Evolutionary conservation across 2,797 vertebrate genomes (phyloP).

Genomic region (Sarcophilus harrisii): DNA sequence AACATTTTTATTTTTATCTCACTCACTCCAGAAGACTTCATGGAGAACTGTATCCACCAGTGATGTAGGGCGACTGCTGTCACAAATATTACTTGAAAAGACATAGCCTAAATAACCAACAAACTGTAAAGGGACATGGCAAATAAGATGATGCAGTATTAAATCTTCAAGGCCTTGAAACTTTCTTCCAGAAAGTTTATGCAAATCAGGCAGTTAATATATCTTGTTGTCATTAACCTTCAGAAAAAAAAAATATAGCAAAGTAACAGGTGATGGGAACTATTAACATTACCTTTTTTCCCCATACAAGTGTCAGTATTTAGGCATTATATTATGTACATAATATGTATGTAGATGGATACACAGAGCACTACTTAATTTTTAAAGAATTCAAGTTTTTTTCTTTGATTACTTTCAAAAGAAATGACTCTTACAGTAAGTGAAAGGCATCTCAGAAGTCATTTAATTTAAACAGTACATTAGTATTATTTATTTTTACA

Average conservation of each 20-base stretch:
- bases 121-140: conserved; percentile 57
- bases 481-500: not conserved
- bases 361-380: not conserved
- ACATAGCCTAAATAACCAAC: conserved; percentile 70
- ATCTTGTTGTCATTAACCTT: conserved; percentile 62
- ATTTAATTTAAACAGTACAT: not conserved
- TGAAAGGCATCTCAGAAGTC: not conserved
- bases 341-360: not conserved
- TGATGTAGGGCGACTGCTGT: conserved; percentile 70
- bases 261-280: conserved; percentile 41
- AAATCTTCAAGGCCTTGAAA: conserved; percentile 76
- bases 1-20: conserved; percentile 85
- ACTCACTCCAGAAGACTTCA: conserved; percentile 81
- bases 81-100: conserved; percentile 71
- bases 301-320: conserved; percentile 41
- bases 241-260: conserved; percentile 68
- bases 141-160: conserved; percentile 62
- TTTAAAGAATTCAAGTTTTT: not conserved
- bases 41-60: conserved; percentile 64
- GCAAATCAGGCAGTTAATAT: conserved; percentile 73
- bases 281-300: conserved; percentile 67
- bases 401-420: not conserved
- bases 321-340: conserved; percentile 48
- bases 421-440: not conserved
- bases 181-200: conserved; percentile 71